Evolutionary conservation across 2,113 vertebrate species (phyloP).

Genomic region (Alouatta palliata): DNA sequence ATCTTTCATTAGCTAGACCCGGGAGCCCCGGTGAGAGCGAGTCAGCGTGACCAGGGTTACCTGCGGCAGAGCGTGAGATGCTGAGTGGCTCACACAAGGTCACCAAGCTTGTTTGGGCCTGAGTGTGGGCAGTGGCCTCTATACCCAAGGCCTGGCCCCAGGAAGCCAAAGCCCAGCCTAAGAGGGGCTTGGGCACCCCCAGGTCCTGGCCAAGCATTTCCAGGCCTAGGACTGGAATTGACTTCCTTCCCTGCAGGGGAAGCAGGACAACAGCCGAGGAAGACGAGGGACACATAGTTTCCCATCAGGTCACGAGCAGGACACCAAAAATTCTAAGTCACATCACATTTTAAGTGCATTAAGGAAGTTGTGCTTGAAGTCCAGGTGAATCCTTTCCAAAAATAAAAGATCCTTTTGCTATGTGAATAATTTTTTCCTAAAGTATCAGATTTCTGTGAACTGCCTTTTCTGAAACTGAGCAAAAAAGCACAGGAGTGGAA

Average conservation of each 20-base stretch:
- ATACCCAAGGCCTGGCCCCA: neutral
- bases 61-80: neutral
- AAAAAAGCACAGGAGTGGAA: neutral
- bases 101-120: neutral
- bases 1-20: constrained; percentile 15
- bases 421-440: neutral
- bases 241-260: neutral
- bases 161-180: neutral
- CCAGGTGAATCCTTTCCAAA: neutral
- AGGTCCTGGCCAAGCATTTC: neutral
- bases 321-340: neutral
- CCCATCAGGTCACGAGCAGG: too few relatives aligned
- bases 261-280: neutral
- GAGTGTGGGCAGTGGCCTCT: too few relatives aligned
- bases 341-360: neutral
- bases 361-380: neutral
- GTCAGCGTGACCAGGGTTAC: neutral
- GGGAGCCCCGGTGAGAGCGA: neutral
- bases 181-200: neutral
- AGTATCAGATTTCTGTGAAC: neutral
- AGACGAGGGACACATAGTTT: neutral
- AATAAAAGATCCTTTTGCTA: neutral
- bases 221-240: neutral
- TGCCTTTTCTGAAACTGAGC: neutral
- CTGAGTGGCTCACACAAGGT: neutral